These are phyloP conservation scores for Dolomedes plantarius DNA, from an alignment of 2,888 invertebrate genomes.

Conservation along the genomic window DNA sequence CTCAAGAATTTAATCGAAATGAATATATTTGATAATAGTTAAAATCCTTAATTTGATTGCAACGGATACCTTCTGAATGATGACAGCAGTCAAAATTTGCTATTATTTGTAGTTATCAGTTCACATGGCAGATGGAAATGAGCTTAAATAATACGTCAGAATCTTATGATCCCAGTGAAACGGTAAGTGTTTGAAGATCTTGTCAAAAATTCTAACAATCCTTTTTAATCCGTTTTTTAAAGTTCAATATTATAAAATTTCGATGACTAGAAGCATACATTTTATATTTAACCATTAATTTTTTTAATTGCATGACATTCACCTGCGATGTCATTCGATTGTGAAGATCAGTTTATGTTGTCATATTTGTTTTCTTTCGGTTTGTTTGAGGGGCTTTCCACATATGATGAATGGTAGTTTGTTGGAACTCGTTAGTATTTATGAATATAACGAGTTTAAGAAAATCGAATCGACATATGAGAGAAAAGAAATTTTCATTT, in stretches of 20 bases:
- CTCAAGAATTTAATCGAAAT: neutral
- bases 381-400: neutral
- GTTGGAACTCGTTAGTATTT: too few relatives aligned
- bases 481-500: too few relatives aligned
- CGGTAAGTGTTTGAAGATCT: slow-evolving; percentile 24
- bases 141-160: neutral
- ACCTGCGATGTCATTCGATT: slow-evolving; percentile 45
- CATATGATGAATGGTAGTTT: neutral
- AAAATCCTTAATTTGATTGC: neutral
- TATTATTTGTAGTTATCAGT: slow-evolving; percentile 8
- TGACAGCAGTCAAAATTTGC: neutral
- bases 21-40: neutral
- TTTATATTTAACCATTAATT: neutral
- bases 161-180: neutral
- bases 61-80: neutral
- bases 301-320: neutral
- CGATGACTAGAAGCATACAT: neutral
- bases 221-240: neutral
- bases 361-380: slow-evolving; percentile 29
- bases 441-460: too few relatives aligned
- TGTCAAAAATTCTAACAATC: neutral
- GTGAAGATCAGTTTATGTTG: neutral
- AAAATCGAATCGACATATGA: too few relatives aligned
- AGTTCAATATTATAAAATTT: slow-evolving; percentile 33
- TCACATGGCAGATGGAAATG: neutral